Evolutionary conservation across 1,140 invertebrate genomes (phyloP), one percentile per base, ranked within the genome.

Genomic region (Bombus sibiricus): DNA sequence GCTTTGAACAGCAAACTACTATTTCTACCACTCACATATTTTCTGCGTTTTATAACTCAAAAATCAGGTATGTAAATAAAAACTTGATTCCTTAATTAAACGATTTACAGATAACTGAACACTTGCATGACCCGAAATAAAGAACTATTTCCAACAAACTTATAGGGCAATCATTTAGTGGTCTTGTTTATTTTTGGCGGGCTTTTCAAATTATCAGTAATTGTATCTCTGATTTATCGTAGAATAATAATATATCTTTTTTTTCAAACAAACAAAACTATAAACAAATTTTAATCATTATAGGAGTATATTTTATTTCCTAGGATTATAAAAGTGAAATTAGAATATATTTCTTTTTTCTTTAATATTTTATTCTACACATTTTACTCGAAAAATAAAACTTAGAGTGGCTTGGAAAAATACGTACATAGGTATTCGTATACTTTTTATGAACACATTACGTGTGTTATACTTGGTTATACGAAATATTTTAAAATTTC

Each of bases 81-180:
- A 76, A n/a, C n/a, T 75, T 83, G 34, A 76, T 68, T 76, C 43
- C 66, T 68, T 76, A 57, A 66, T 68, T 76, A 57, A 66, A 53
- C 28, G 43, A 22, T 25, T 5, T 66, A 25, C 5, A 66, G 72
- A 64, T 66, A 75, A 83, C 32, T 22, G 28, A 66, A 66, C 43
- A 32, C 32, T n/a, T 66, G 12, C 9, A 74, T 22, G 43, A 62
- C 66, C 32, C 2, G 6, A 25, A 66, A 66, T 83, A 68, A 76
- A 53, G 59, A 68, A 68, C 32, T 15, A 64, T 39, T 83, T 37
- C 25, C 72, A 75, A 43, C 25, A 47, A 82, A 39, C 1, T 13
- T 68, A 25, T 10, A 34, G 68, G 3, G 8, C 3, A 12, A 32
- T 47, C 39, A 39, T n/a, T 32, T 53, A 43, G 13, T 69, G 15